A percentile compares a stretch with the other conserved stretches of the same genome.
phyloP scores from a whole-genome alignment of 2,797 vertebrate genomes.

The Brotula barbata region DNA sequence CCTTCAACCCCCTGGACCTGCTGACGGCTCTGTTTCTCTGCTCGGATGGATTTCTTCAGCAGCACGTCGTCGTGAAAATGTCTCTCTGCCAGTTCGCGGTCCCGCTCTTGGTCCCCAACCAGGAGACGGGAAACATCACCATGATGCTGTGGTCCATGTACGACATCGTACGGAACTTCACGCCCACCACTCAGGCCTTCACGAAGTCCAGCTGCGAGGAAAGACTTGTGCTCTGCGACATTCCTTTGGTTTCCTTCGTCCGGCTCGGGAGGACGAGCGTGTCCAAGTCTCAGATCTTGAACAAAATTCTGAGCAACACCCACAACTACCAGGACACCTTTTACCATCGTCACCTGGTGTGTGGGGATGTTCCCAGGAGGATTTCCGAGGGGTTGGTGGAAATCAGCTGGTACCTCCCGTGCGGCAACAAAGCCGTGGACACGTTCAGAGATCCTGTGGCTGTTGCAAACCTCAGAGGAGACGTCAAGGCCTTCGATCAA shows the following conservation, averaged over 20 bases:
- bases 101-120: slow-evolving; percentile 72
- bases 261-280: slow-evolving; percentile 42
- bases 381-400: slow-evolving; percentile 72
- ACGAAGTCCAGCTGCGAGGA: slow-evolving; percentile 65
- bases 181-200: slow-evolving; percentile 51
- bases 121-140: slow-evolving; percentile 55
- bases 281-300: slow-evolving; percentile 78
- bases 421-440: slow-evolving; percentile 61
- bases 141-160: slow-evolving; percentile 78
- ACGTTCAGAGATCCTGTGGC: slow-evolving; percentile 72
- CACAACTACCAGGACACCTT: slow-evolving; percentile 72
- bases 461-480: slow-evolving; percentile 73
- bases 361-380: slow-evolving; percentile 59
- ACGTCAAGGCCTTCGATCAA: slow-evolving; percentile 62
- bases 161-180: slow-evolving; percentile 70
- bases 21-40: slow-evolving; percentile 41
- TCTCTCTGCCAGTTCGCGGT: slow-evolving; percentile 78
- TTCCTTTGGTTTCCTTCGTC: slow-evolving; percentile 60
- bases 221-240: slow-evolving; percentile 52
- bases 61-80: slow-evolving; percentile 61
- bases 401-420: slow-evolving; percentile 77
- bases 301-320: slow-evolving; percentile 71
- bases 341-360: slow-evolving; percentile 64
- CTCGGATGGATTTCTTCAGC: slow-evolving; percentile 48
- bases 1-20: slow-evolving; percentile 47